Conservation (phyloP, 1,140 invertebrate genomes). For the Drosophila melanogaster region DNA sequence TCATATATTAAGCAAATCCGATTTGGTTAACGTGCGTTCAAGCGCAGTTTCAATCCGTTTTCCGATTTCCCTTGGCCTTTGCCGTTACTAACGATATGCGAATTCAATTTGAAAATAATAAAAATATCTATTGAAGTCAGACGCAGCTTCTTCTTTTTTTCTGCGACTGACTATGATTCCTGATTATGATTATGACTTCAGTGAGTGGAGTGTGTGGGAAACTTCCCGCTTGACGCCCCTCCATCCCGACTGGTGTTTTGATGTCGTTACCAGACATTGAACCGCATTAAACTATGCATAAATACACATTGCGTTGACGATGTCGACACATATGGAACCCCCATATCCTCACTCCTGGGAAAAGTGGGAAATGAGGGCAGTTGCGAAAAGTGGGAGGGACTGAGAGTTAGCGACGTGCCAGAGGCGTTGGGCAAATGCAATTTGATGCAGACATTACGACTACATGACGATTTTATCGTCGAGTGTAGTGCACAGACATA, state of each 20-base stretch:
- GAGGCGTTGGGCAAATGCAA: slow-evolving; percentile 69
- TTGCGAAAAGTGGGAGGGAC: slow-evolving; percentile 2
- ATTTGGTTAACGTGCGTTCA: slow-evolving; percentile 62
- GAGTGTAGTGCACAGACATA: slow-evolving; percentile 72
- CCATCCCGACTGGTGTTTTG: slow-evolving; percentile 70
- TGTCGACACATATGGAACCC: slow-evolving; percentile 68
- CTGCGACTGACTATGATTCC: slow-evolving; percentile 63
- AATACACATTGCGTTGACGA: slow-evolving; percentile 75
- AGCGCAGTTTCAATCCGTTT: slow-evolving; percentile 14
- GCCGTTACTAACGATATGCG: slow-evolving; percentile 62
- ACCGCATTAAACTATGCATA: slow-evolving; percentile 82
- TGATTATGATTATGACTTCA: slow-evolving; percentile 78
- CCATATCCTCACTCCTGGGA: slow-evolving; percentile 4
- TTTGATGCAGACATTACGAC: slow-evolving; percentile 82
- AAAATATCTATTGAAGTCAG: slow-evolving; percentile 67
- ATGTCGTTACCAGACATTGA: slow-evolving; percentile 82
- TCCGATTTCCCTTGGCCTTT: slow-evolving; percentile 20
- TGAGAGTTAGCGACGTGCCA: slow-evolving; percentile 32
- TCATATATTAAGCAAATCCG: slow-evolving; percentile 72
- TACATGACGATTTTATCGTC: slow-evolving; percentile 82
- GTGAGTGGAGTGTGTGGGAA: slow-evolving; percentile 12
- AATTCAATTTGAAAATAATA: slow-evolving; percentile 81
- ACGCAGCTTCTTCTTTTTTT: slow-evolving; percentile 16
- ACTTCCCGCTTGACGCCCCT: slow-evolving; percentile 12
- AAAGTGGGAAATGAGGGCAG: slow-evolving; percentile 8